phyloP scores from a whole-genome alignment of 2,113 vertebrate genomes.

The Corythaeola cristata region DNA sequence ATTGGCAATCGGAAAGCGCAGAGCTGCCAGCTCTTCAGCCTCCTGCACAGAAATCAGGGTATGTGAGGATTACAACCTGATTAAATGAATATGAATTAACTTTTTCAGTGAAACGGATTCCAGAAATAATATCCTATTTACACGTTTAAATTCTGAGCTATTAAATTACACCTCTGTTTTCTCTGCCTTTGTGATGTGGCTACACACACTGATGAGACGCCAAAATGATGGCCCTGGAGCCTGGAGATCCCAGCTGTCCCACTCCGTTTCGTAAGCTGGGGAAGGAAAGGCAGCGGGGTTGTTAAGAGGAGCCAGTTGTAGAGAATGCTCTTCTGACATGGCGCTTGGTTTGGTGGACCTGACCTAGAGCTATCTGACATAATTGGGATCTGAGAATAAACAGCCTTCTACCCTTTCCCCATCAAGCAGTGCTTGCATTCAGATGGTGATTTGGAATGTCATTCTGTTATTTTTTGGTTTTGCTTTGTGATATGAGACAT shows the following conservation, averaged over 20 bases:
- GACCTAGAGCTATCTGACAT: not conserved
- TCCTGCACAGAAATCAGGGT: not conserved
- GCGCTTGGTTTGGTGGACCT: not conserved
- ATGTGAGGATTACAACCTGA: not conserved
- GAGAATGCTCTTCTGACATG: not conserved
- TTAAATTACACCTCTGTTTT: not conserved
- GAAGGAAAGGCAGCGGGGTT: not conserved
- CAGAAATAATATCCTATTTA: not conserved
- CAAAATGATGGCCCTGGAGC: not conserved
- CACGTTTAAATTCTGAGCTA: not conserved
- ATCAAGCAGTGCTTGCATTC: not conserved
- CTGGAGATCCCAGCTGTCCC: not conserved
- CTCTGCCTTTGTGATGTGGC: not conserved
- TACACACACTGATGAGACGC: not conserved
- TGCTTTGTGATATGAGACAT: not conserved
- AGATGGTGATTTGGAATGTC: not conserved
- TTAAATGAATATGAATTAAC: slow-evolving; percentile 1
- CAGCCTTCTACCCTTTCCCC: not conserved
- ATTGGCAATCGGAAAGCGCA: not conserved
- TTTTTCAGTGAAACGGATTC: not conserved
- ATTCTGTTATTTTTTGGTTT: not conserved
- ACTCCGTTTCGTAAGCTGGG: not conserved
- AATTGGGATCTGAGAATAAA: not conserved
- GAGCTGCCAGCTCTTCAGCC: slow-evolving; percentile 11
- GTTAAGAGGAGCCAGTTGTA: not conserved